Evolutionary conservation across 1,140 invertebrate species (phyloP), one percentile per base, ranked within the genome.

Genomic region (Druon quercuslanigerum): DNA sequence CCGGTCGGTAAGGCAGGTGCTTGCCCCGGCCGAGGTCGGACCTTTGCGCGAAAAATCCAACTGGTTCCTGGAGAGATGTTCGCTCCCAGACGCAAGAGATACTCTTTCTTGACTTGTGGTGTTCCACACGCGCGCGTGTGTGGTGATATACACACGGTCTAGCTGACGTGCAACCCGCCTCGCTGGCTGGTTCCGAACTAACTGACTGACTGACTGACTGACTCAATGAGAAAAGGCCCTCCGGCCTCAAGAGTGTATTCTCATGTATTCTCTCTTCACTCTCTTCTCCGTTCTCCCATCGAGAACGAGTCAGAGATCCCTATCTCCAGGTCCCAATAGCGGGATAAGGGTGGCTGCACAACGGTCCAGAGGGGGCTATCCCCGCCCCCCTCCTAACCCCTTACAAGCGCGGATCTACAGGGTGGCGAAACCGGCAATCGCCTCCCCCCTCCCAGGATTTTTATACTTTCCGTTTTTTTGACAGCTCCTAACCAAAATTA

Each of bases 191-290:
- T 33, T 33, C 25, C 87, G 78, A 84, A 86, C 86, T 85, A 85
- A 89, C 87, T 89, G 85, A 89, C 87, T 88, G 89, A 90, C 90
- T 89, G 88, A 90, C 88, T 89, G 87, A 90, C 89, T 89, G 87
- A 89, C 87, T 90, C 88, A 90, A 90, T 89, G 85, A 88, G 86
- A 89, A 87, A 86, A 86, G 86, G 84, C 84, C 82, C 86, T 81
- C 78, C 79, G 76, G 78, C 81, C 71, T 82, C 77, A 51, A 57
- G 25, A 9, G 7, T 46, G 40, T 46, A 46, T 46, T 46, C 40
- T 46, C 40, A 46, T 46, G 40, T 46, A 46, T 46, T 46, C 40
- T 46, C 40, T 57, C 71, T 70, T 50, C 56, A 72, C 72, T 80
- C 79, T 81, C 25, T 51, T 46, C 40, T 46, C 76, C 74, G 75